phyloP scores from a whole-genome alignment of 92 coral and sea anemone genomes.

The Galaxea fascicularis region DNA sequence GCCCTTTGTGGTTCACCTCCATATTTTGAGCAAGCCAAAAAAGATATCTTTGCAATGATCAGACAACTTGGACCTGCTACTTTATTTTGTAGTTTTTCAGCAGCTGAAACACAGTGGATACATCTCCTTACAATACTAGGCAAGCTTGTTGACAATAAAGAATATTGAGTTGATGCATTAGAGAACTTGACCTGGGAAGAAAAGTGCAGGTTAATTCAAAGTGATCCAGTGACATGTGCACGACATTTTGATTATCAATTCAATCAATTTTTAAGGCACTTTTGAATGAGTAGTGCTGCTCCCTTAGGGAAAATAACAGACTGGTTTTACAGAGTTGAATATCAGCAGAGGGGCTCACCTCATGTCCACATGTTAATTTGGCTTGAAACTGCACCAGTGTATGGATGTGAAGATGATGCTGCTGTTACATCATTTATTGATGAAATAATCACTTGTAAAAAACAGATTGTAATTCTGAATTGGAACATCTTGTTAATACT shows the following conservation, averaged over 20 bases:
- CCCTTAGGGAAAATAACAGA: constrained; percentile 65
- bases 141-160: constrained; percentile 64
- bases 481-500: no score
- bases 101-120: no score
- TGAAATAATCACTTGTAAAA: constrained; percentile 36
- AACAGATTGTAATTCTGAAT: not conserved
- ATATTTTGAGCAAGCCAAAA: constrained; percentile 14
- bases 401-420: constrained; percentile 37
- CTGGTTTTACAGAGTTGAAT: no score
- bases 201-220: no score
- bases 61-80: no score
- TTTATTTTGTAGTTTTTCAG: no score
- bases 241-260: constrained; percentile 63
- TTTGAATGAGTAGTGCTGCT: constrained; percentile 42
- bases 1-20: constrained; percentile 28
- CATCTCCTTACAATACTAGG: constrained; percentile 82
- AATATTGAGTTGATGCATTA: constrained; percentile 53
- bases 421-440: constrained; percentile 42
- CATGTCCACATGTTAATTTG: no score
- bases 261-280: constrained; percentile 47
- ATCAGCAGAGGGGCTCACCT: no score
- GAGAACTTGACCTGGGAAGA: constrained; percentile 68
- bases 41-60: no score
- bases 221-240: constrained; percentile 52
- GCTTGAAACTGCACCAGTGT: constrained; percentile 57